Base-by-base conservation (phyloP, 2,113 vertebrate genomes). In the Copsychus sechellarum region DNA sequence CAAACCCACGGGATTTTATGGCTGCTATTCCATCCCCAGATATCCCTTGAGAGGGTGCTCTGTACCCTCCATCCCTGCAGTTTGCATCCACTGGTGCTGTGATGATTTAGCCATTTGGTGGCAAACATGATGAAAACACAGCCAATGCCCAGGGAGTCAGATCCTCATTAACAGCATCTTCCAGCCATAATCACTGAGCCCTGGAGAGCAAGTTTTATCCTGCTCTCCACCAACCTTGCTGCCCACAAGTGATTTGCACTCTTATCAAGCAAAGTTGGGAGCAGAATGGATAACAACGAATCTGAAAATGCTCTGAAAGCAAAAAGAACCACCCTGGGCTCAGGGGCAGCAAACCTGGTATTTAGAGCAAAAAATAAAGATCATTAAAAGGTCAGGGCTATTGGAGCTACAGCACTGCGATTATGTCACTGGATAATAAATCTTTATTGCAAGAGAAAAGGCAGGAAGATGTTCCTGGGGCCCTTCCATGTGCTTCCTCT, bases 191-290 rank as follows among this genome's bases (percentile, higher is more conserved):
- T 94, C 90, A 86, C 54, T 26, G 47, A 69, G 56, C 85, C 90
- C 92, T 12, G 17, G 92, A 96, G 94, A 94, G 84, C 87, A 71
- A 70, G 85, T 80, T 92, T 91, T 86, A 81, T 93, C 92, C 95
- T 94, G 90, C 82, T 96, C 56, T 77, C n/a, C 8, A 48, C 43
- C 88, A 94, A 64, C 94, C 90, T 88, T 62, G 82, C 56, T 95
- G 71, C 82, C 67, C 11, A 15, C 67, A 77, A 94, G 90, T 93
- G 85, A 83, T 93, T 92, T 95, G 66, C 86, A 65, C 56, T 80
- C 90, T 71, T 86, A 90, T 20, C 93, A 87, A 86, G 70, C 51
- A 66, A 85, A 90, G 85, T 29, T 92, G 76, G 82, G 60, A 84
- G 57, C 83, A 87, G 86, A 95, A 95, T 65, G 81, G 88, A 89